phyloP scores from a whole-genome alignment of 64 coral and sea anemone species.

The Porites lutea region DNA sequence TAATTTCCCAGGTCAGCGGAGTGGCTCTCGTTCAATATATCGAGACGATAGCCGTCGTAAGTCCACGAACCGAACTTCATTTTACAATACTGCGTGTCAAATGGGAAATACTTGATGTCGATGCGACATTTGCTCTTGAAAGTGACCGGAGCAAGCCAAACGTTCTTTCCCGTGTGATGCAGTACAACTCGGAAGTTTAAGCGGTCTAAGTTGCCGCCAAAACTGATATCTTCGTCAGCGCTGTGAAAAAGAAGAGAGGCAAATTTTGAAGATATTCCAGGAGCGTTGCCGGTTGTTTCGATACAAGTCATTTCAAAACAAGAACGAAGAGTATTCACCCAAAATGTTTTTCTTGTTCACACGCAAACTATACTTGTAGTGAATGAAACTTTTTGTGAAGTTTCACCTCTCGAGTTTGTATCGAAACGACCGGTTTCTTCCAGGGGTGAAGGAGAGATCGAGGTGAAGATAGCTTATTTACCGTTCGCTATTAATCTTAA shows the following conservation, averaged over 20 bases:
- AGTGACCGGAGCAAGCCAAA: slow-evolving; percentile 86
- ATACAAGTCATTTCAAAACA: no score
- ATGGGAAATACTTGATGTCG: slow-evolving; percentile 91
- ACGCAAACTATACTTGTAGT: no score
- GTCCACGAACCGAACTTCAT: slow-evolving; percentile 99
- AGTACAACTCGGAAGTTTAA: slow-evolving; percentile 76
- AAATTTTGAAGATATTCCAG: no score
- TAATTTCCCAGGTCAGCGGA: slow-evolving; percentile 84
- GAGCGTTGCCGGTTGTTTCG: no score
- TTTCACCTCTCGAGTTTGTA: no score
- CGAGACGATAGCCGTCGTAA: slow-evolving; percentile 90
- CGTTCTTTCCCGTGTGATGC: slow-evolving; percentile 77
- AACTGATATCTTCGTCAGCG: slow-evolving; percentile 88
- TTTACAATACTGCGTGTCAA: slow-evolving; percentile 92
- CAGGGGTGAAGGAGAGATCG: no score
- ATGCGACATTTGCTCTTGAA: slow-evolving; percentile 96
- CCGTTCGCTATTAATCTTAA: no score
- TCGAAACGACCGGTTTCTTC: no score
- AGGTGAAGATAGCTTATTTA: no score
- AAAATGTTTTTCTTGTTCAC: no score
- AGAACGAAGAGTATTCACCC: no score
- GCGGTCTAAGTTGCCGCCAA: slow-evolving; percentile 92
- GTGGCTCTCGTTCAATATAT: slow-evolving; percentile 82
- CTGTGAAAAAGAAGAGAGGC: slow-evolving; percentile 36
- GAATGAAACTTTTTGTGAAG: no score